Conservation (phyloP, 2,888 invertebrate species). For the Eurytoma adleriae region DNA sequence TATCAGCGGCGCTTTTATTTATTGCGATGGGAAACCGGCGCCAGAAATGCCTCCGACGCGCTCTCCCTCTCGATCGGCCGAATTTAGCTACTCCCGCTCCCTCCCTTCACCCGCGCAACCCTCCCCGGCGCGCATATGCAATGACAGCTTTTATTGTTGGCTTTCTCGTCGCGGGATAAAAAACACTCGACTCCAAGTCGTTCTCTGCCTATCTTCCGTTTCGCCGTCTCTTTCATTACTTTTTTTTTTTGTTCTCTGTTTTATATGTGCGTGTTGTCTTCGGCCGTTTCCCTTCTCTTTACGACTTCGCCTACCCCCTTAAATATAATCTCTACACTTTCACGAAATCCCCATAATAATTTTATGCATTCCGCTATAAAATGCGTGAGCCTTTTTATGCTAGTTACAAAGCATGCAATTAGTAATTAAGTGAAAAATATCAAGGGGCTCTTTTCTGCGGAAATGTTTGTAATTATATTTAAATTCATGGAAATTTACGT, state of each 20-base stretch:
- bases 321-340: too few relatives aligned
- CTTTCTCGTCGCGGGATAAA: constrained; percentile 1
- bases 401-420: too few relatives aligned
- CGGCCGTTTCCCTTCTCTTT: neutral
- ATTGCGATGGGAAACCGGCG: constrained; percentile 64
- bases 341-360: too few relatives aligned
- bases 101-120: neutral
- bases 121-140: neutral
- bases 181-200: neutral
- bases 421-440: too few relatives aligned
- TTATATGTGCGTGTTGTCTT: constrained; percentile 7
- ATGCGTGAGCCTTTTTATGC: too few relatives aligned
- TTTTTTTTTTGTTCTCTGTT: neutral
- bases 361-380: too few relatives aligned
- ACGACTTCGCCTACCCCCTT: too few relatives aligned
- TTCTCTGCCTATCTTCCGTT: neutral
- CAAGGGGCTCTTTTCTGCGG: too few relatives aligned
- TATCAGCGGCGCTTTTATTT: constrained; percentile 66
- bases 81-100: constrained; percentile 8
- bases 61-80: constrained; percentile 50
- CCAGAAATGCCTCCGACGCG: constrained; percentile 60
- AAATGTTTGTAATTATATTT: too few relatives aligned
- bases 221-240: neutral
- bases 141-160: constrained; percentile 20
- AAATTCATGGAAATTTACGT: too few relatives aligned